Base-by-base conservation (phyloP, 2,888 invertebrate species). In the Phaonia tiefii region DNA sequence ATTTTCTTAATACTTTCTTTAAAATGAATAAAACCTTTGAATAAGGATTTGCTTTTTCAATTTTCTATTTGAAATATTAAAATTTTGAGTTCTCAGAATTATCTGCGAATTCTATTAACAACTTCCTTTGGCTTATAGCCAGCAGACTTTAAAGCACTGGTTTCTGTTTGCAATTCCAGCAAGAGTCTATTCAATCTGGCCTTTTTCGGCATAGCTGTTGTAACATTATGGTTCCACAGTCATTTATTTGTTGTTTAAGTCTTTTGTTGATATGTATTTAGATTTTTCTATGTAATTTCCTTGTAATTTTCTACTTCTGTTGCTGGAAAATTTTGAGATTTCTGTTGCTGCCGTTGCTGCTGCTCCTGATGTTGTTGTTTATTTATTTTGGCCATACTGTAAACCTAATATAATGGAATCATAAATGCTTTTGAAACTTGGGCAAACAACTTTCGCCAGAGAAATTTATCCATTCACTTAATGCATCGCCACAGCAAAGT, bases 381-480 rank as follows among this genome's bases (percentile, higher is more conserved):
- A 15, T 20, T 3, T 39, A 22, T 37, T 39, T 42, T 63, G 63
- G 63, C 42, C 63, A 63, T 22, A 39, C 10, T 20, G 63, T 42
- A 63, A 63, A 60, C 60, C 37, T 5, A 42, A 63, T 63, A 22
- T 63, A 63, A 63, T 63, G 39, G 63, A 63, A 63, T 63, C 63
- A 63, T 39, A 63, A 63, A 42, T 37, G 39, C 42, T 42, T 22
- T 42, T 13, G 17, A 37, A 60, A 39, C 37, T 26, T 8, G 11
- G 17, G 8, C 49, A 49, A 49, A 31, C 44, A 44, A 44, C 44
- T 44, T 31, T 31, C 31, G n/a, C n/a, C n/a, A n/a, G n/a, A n/a
- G n/a, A n/a, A n/a, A n/a, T 31, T 31, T 31, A 31, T 8, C 8
- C 31, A 31, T 31, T 31, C 31, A 31, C 31, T 31, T 31, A 8